Conservation (phyloP, 2,888 invertebrate species). For the Dysmachus trigonus region DNA sequence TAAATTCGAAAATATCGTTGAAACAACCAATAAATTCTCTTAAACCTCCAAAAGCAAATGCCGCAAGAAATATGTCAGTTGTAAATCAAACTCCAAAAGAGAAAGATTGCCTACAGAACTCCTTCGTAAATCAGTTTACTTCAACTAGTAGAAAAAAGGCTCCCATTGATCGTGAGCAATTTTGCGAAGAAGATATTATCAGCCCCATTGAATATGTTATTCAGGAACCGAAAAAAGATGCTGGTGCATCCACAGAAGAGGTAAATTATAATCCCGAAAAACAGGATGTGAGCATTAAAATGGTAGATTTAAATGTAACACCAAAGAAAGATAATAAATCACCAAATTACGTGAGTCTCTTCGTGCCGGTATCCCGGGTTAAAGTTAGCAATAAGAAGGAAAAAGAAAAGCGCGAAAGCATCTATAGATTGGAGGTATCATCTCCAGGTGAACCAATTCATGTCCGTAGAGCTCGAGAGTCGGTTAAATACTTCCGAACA, state of each 20-base stretch:
- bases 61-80: background rate
- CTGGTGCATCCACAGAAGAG: background rate
- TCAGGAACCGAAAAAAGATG: background rate
- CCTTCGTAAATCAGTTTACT: background rate
- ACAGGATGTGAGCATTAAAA: background rate
- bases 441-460: conserved; percentile 36
- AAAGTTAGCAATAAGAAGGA: conserved; percentile 67
- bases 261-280: background rate
- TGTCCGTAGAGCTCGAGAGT: conserved; percentile 54
- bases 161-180: background rate
- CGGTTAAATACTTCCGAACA: conserved; percentile 58
- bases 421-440: conserved; percentile 52
- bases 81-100: background rate
- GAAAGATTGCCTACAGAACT: background rate
- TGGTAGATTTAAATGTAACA: background rate
- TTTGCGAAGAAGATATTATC: background rate
- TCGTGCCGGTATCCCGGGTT: conserved; percentile 67
- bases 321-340: conserved; percentile 46
- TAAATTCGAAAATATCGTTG: background rate
- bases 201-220: background rate
- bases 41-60: background rate
- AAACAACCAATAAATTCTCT: background rate
- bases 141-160: background rate
- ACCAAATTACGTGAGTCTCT: conserved; percentile 62
- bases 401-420: conserved; percentile 58